Evolutionary conservation across 2,113 vertebrate species (phyloP).

Genomic region (Plectropomus leopardus): DNA sequence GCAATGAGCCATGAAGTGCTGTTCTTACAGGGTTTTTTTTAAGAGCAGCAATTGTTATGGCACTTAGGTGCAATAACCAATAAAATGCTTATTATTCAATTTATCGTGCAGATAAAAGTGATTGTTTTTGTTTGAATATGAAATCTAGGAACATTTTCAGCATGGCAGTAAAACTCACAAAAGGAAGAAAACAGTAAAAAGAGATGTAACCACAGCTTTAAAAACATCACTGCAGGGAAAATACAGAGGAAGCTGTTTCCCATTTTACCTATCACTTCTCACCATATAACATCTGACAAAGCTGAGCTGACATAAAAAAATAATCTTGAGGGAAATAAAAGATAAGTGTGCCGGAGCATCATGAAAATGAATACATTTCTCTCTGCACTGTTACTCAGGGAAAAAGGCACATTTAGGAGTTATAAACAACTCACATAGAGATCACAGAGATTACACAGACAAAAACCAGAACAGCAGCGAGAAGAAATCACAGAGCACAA

Average conservation of each 20-base stretch:
- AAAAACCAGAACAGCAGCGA: slow-evolving; percentile 51
- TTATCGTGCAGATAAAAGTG: slow-evolving; percentile 10
- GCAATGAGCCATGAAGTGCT: slow-evolving; percentile 22
- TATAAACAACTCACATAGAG: slow-evolving; percentile 69
- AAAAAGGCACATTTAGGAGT: slow-evolving; percentile 74
- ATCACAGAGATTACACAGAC: slow-evolving; percentile 71
- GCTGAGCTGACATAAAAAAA: slow-evolving; percentile 66
- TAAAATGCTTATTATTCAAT: slow-evolving; percentile 48
- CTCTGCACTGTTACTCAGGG: slow-evolving; percentile 61
- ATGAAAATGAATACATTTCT: slow-evolving; percentile 67
- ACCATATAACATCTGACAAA: slow-evolving; percentile 59
- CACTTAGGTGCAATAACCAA: slow-evolving; percentile 22
- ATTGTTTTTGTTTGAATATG: slow-evolving; percentile 10
- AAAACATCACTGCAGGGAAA: slow-evolving; percentile 48
- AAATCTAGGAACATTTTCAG: slow-evolving; percentile 45
- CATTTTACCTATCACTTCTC: slow-evolving; percentile 47
- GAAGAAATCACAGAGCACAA: slow-evolving; percentile 58
- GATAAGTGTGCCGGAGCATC: slow-evolving; percentile 59
- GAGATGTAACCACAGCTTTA: slow-evolving; percentile 37
- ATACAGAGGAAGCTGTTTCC: slow-evolving; percentile 33
- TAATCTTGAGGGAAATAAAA: slow-evolving; percentile 75
- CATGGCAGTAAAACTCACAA: neutral
- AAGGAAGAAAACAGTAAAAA: slow-evolving; percentile 19
- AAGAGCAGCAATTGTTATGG: slow-evolving; percentile 15
- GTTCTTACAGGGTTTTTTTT: slow-evolving; percentile 17